Conservation (phyloP, 2,797 vertebrate genomes). For the Cyclura pinguis region DNA sequence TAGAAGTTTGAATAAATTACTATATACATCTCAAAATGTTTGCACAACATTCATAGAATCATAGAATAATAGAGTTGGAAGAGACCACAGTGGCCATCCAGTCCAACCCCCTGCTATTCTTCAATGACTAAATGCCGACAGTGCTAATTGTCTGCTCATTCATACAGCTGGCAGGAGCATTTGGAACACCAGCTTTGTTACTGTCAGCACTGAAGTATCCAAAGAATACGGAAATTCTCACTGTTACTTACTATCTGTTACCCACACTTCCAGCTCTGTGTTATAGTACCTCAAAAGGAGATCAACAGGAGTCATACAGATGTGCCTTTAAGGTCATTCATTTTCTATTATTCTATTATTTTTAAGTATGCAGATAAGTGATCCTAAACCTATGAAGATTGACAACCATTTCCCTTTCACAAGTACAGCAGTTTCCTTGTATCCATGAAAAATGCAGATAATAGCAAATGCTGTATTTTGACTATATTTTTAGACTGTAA, state of each 20-base stretch:
- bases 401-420: neutral
- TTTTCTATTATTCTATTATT: neutral
- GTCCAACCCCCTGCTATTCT: neutral
- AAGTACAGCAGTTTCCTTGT: too few species aligned
- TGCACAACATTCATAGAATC: neutral
- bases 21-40: neutral
- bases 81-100: too few species aligned
- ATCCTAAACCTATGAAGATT: neutral
- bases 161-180: neutral
- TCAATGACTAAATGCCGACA: neutral
- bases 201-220: neutral
- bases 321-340: neutral
- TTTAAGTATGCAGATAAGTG: neutral
- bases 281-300: neutral
- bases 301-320: neutral
- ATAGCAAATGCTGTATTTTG: too few species aligned
- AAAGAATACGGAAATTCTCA: neutral
- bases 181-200: neutral
- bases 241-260: neutral
- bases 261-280: neutral
- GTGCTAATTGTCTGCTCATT: neutral
- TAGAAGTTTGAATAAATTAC: neutral
- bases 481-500: too few species aligned
- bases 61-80: too few species aligned
- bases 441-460: too few species aligned